Evolutionary conservation across 2,888 invertebrate species (phyloP), one percentile per base, ranked within the genome.

Genomic region (Drosophila subquinaria): DNA sequence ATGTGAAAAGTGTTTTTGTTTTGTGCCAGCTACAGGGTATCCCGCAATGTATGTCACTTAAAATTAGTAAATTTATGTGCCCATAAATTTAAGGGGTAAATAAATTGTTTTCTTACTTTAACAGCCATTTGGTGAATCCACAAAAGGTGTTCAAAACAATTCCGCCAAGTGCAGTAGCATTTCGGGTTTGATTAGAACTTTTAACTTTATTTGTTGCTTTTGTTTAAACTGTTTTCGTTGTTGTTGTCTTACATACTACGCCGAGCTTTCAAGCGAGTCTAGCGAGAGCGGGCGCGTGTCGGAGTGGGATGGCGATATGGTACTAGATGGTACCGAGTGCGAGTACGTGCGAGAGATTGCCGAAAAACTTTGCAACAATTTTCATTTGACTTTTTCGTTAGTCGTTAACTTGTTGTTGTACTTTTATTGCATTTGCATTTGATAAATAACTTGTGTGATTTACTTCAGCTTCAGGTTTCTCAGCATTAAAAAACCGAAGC

Each of bases 111-210:
- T 63, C 89, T 85, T 67, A 89, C 84, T 88, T 85, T 80, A 64
- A 70, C 71, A 61, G 84, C 89, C 89, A 89, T 85, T 89, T 82
- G 84, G 84, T 85, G 76, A 64, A 65, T 82, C 82, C 85, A 79
- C 82, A 51, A 68, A 65, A 68, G 69, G 51, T 76, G 82, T 36
- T 89, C 82, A 69, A 68, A 65, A 51, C 74, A 68, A 61, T 70
- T 68, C 56, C 56, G 59, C 30, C 62, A 72, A 66, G 67, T 73
- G 81, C 81, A 81, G 81, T 65, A 73, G 78, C 81, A 80, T 72
- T 66, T 51, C 60, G 56, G 57, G 13, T 59, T 48, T 43, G 48
- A 38, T 60, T 75, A 79, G 76, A 76, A 72, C 61, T 65, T 64
- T 17, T 35, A 56, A 56, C 17, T 51, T 42, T 40, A 9, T 33